phyloP scores from a whole-genome alignment of 1,140 invertebrate species.

The Chironomus tepperi region DNA sequence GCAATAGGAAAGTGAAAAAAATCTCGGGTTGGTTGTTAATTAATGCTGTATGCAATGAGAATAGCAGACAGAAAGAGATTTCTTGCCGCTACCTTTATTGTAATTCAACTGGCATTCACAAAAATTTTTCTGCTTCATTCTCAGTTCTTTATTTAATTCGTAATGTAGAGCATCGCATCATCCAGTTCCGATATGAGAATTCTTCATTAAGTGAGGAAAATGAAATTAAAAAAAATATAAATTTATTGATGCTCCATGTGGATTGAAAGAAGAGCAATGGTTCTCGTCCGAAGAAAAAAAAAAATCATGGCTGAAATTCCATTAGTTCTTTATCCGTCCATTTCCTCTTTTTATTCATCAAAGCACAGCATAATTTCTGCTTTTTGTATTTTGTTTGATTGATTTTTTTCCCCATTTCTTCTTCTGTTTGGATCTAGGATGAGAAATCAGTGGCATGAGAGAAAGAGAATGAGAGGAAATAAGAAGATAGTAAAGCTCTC shows the following conservation, averaged over 20 bases:
- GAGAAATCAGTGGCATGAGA: no score
- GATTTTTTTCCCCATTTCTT: no score
- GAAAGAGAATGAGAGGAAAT: no score
- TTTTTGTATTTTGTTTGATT: no score
- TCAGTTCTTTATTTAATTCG: no score
- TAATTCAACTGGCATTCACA: background rate
- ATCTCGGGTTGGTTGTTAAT: background rate
- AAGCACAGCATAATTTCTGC: no score
- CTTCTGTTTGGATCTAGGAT: no score
- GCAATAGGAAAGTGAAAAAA: background rate
- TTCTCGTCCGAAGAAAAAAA: background rate
- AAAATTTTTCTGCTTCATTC: background rate
- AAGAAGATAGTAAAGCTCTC: no score
- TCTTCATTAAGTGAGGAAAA: background rate
- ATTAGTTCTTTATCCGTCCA: background rate
- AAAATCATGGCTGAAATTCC: background rate
- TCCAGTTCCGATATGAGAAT: background rate
- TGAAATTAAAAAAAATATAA: background rate
- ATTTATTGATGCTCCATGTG: background rate
- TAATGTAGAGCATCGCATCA: no score
- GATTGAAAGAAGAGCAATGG: background rate
- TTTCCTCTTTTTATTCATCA: background rate
- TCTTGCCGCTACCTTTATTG: background rate
- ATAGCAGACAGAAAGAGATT: background rate
- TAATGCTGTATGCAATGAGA: constrained; percentile 1